Conservation (phyloP, 2,113 vertebrate genomes). For the Cololabis saira region DNA sequence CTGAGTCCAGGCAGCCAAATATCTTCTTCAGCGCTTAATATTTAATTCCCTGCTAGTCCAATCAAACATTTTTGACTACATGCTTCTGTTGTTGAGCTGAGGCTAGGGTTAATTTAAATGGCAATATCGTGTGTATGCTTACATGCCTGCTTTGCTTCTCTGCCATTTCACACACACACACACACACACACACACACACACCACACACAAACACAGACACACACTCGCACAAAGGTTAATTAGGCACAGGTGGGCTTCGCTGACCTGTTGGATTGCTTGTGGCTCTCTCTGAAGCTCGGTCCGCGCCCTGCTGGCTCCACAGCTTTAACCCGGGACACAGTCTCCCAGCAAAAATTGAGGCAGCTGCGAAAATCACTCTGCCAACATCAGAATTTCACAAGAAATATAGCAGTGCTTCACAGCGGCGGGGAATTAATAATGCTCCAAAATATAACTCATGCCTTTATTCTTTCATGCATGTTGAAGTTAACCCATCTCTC, state of each 20-base stretch:
- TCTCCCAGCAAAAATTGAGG: slow-evolving; percentile 42
- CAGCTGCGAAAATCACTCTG: slow-evolving; percentile 47
- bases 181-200: slow-evolving; percentile 16
- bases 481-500: slow-evolving; percentile 17
- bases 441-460: slow-evolving; percentile 38
- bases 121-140: neutral
- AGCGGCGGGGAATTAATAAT: slow-evolving; percentile 23
- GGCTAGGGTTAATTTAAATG: slow-evolving; percentile 3
- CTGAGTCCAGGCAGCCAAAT: neutral
- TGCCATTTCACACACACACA: slow-evolving; percentile 13
- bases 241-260: slow-evolving; percentile 59
- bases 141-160: slow-evolving; percentile 5
- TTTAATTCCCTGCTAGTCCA: neutral
- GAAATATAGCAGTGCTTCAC: slow-evolving; percentile 20
- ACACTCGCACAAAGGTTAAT: slow-evolving; percentile 51
- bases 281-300: slow-evolving; percentile 39
- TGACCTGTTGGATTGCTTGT: slow-evolving; percentile 56
- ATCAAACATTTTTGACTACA: neutral
- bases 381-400: slow-evolving; percentile 41
- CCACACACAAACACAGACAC: slow-evolving; percentile 13
- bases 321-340: slow-evolving; percentile 48
- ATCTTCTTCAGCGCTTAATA: neutral
- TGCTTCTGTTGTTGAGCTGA: neutral
- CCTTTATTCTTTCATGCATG: slow-evolving; percentile 21
- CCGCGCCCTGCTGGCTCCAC: slow-evolving; percentile 31